These are phyloP conservation scores for Bruchidius siliquastri DNA, from an alignment of 2,888 invertebrate genomes.

Conservation along the genomic window DNA sequence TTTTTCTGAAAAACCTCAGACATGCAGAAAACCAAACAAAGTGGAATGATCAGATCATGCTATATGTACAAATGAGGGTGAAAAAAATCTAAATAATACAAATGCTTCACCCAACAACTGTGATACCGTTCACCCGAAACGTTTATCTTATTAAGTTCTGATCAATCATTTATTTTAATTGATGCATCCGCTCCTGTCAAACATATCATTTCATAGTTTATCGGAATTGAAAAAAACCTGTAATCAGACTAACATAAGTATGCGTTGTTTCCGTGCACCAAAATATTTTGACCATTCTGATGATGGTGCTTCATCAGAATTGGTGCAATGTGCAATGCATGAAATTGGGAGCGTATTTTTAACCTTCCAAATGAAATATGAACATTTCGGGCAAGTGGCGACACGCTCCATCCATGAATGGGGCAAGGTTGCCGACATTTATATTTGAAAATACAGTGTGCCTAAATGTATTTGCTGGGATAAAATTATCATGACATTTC, in stretches of 20 bases:
- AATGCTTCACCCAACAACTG: background rate
- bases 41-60: background rate
- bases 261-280: background rate
- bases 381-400: background rate
- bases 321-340: background rate
- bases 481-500: too few species aligned
- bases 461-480: too few species aligned
- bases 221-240: background rate
- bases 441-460: too few species aligned
- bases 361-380: background rate
- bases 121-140: background rate
- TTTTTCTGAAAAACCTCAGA: background rate
- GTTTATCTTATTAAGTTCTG: background rate
- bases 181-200: background rate
- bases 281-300: background rate
- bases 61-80: background rate
- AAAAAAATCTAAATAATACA: background rate
- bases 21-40: background rate
- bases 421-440: background rate
- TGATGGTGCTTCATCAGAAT: background rate
- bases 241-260: background rate
- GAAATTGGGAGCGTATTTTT: background rate
- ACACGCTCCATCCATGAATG: background rate
- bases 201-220: background rate
- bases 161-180: background rate